Conservation (phyloP, 2,888 invertebrate species). For the Strigamia maritima region DNA sequence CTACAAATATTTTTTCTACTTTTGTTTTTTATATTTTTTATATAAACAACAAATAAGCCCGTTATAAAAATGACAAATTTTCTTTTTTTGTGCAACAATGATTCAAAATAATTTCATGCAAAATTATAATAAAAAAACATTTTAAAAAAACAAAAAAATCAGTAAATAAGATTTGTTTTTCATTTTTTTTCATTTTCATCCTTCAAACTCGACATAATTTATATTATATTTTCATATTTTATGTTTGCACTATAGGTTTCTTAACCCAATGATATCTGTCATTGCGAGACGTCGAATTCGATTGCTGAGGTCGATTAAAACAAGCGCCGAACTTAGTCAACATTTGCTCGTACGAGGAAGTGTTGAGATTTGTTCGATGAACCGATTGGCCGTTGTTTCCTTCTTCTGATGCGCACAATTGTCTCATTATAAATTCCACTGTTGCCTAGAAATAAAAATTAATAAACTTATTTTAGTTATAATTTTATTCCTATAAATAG, state of each 20-base stretch:
- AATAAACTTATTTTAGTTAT: not conserved
- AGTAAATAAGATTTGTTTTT: not conserved
- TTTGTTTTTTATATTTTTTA: not conserved
- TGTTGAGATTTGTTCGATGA: not conserved
- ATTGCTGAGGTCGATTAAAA: not conserved
- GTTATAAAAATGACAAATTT: slow-evolving; percentile 3
- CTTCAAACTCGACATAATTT: not conserved
- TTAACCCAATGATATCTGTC: slow-evolving; percentile 40
- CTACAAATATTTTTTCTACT: not conserved
- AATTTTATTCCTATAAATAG: no score
- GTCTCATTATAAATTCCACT: not conserved
- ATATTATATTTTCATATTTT: not conserved
- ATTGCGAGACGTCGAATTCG: slow-evolving; percentile 25
- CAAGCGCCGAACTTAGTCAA: not conserved
- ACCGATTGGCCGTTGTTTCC: not conserved
- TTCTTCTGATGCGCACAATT: not conserved
- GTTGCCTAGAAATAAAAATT: not conserved
- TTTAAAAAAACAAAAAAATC: not conserved
- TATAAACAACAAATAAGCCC: not conserved
- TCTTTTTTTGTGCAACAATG: not conserved
- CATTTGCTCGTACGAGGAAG: not conserved
- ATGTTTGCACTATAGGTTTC: slow-evolving; percentile 37
- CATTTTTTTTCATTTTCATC: not conserved
- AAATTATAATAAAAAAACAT: not conserved
- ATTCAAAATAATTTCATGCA: not conserved